A percentile compares a stretch with the other conserved stretches of the same genome.
phyloP scores from a whole-genome alignment of 2,113 vertebrate species.

The Pan paniscus region DNA sequence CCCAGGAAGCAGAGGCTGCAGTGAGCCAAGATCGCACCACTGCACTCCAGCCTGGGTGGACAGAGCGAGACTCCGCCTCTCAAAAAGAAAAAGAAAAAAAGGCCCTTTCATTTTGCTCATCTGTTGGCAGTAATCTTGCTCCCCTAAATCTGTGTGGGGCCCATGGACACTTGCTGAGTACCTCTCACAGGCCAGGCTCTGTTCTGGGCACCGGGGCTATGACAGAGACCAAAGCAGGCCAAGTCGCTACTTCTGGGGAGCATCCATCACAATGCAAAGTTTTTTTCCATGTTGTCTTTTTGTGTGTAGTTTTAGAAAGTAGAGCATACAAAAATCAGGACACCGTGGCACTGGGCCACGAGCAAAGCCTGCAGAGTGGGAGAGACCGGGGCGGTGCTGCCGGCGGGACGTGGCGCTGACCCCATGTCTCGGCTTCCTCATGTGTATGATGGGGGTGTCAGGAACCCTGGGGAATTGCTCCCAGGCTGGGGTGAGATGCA shows the following conservation, averaged over 20 bases:
- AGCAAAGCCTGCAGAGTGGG: background rate
- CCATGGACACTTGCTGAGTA: background rate
- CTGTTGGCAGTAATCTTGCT: background rate
- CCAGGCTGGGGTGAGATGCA: background rate
- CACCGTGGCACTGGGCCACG: background rate
- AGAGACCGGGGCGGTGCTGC: background rate
- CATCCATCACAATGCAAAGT: background rate
- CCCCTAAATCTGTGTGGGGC: background rate
- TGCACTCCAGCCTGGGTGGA: no score
- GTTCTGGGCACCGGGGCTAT: background rate
- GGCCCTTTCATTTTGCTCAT: background rate
- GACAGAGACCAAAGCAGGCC: background rate
- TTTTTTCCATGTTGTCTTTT: background rate
- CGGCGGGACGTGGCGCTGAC: background rate
- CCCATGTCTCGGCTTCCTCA: background rate
- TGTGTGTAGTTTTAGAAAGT: background rate
- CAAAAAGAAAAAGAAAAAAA: no score
- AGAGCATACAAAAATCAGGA: background rate
- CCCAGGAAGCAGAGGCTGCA: no score
- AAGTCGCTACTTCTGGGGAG: background rate
- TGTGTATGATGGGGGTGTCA: background rate
- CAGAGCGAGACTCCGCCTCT: no score
- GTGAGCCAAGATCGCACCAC: no score
- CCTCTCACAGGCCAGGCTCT: background rate
- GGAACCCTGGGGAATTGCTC: no score